Conservation (phyloP, 2,113 vertebrate species). For the Myanophis thanlyinensis region DNA sequence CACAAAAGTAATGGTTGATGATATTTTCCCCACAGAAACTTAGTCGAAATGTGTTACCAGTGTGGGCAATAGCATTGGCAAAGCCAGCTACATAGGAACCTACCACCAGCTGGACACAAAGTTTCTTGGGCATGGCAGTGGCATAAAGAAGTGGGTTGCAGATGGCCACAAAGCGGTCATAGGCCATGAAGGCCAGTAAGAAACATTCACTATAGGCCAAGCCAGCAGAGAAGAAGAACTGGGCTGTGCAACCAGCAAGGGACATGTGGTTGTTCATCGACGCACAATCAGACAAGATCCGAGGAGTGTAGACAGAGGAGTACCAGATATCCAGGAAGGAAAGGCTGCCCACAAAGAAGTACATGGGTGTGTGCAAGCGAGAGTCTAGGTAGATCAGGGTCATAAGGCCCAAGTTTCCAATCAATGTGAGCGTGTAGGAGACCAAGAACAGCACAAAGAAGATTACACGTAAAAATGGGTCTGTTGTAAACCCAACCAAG, state of each 20-base stretch:
- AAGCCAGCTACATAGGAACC: constrained; percentile 46
- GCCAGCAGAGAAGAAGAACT: constrained; percentile 52
- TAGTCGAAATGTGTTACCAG: constrained; percentile 52
- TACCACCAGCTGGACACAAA: constrained; percentile 36
- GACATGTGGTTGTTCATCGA: constrained; percentile 50
- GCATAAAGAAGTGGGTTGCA: constrained; percentile 52
- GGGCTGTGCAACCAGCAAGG: constrained; percentile 39
- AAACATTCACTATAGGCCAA: constrained; percentile 50
- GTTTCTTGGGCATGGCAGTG: constrained; percentile 32
- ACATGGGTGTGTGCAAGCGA: constrained; percentile 46
- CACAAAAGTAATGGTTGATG: constrained; percentile 60
- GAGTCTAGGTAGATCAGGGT: constrained; percentile 44
- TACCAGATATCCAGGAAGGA: constrained; percentile 56
- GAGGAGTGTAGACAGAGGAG: constrained; percentile 40
- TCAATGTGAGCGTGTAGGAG: constrained; percentile 38
- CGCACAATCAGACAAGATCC: constrained; percentile 49
- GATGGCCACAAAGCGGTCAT: constrained; percentile 45
- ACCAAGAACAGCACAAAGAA: constrained; percentile 51
- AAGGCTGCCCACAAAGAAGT: constrained; percentile 56
- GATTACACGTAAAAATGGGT: neutral
- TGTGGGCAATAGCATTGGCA: constrained; percentile 46
- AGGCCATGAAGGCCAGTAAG: constrained; percentile 48
- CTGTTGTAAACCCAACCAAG: constrained; percentile 44
- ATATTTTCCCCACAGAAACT: constrained; percentile 48
- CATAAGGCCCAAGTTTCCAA: constrained; percentile 45